Base-by-base conservation (phyloP, 2,797 vertebrate species). In the Amblyraja radiata region DNA sequence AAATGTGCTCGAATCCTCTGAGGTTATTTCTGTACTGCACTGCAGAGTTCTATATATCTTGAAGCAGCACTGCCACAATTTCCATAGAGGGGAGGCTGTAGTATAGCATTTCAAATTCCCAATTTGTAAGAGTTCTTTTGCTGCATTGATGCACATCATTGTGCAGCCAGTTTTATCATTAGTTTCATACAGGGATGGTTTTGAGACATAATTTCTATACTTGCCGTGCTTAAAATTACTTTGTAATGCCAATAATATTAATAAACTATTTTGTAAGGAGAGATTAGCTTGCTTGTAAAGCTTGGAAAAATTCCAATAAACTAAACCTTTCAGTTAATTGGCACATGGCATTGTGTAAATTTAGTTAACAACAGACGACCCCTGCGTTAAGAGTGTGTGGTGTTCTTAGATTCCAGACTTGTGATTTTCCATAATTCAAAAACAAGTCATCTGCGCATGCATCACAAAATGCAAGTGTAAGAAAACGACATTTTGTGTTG, bases 21-120 rank as follows among this genome's bases (percentile, higher is more conserved):
- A 92, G 90, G 73, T 76, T 92, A 92, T 92, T 92, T 92, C 65
- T 92, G 90, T 73, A 76, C 90, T 92, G 90, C 90, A 92, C 90
- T 92, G 90, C 68, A 92, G 68, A 92, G 90, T 92, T 92, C 90
- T 54, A 54, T 92, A 74, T 32, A 76, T 92, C 65, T 92, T 76
- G 90, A 92, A 92, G 73, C 73, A 76, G 90, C 46, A 92, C 90
- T 92, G 71, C 90, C 90, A 92, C 90, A 54, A 92, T 92, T 92
- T 76, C 90, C 71, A 92, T 92, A 92, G 90, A 92, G 90, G 90
- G 90, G 90, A 92, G 36, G 68, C 71, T 76, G 90, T 46, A 92
- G 90, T 58, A 92, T 76, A 76, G 36, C 90, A 92, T 92, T 76
- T 76, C 46, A 92, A 54, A 92, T 39, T 91, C 90, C 54, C 68